These are phyloP conservation scores for Vulpes lagopus DNA, from an alignment of 2,113 vertebrate genomes.

Conservation along the genomic window DNA sequence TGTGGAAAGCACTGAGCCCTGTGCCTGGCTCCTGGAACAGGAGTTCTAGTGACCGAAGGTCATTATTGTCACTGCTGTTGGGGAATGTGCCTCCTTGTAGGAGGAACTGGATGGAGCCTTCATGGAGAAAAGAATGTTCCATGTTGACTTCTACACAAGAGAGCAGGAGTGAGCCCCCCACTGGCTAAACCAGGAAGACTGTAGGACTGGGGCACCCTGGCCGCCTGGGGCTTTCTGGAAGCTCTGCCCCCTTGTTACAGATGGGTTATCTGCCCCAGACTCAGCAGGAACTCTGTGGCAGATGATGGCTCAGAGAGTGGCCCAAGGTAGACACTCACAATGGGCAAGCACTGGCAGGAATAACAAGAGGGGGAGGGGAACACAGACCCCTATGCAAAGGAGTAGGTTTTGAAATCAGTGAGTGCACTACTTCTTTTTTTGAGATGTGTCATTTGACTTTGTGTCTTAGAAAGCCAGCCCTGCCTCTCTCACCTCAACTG, in stretches of 20 bases:
- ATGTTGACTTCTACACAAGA: neutral
- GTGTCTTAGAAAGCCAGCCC: neutral
- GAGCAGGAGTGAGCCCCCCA: neutral
- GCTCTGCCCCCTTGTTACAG: neutral
- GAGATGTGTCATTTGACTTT: neutral
- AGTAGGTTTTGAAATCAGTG: neutral
- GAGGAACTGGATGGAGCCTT: neutral
- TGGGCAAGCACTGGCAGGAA: no score
- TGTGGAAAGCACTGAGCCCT: neutral
- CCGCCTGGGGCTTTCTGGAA: neutral
- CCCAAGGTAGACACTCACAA: neutral
- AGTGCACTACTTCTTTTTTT: neutral
- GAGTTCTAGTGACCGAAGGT: neutral
- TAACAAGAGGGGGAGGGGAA: neutral
- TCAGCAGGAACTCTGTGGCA: neutral
- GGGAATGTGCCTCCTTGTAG: no score
- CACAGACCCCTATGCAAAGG: neutral
- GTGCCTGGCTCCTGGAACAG: neutral
- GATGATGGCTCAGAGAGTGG: neutral
- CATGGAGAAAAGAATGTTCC: neutral
- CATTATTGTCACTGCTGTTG: neutral
- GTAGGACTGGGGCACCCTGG: neutral
- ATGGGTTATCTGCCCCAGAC: rapidly evolving
- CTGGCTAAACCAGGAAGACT: neutral
- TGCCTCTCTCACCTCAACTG: neutral